Base-by-base conservation (phyloP, 1,140 invertebrate genomes). In the Tetramorium alpestre region DNA sequence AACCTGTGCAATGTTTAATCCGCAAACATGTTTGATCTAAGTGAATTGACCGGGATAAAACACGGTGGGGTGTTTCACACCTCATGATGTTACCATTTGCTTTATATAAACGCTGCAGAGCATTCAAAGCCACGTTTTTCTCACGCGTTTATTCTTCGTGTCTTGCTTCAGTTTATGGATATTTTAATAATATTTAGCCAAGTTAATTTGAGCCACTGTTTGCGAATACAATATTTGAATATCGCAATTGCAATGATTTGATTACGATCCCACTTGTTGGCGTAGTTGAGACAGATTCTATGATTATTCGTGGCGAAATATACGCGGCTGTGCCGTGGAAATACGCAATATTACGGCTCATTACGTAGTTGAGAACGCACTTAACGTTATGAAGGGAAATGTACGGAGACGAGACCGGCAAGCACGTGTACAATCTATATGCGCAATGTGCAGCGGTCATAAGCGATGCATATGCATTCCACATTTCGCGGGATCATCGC, bases 371-470 rank as follows among this genome's bases (percentile, higher is more conserved):
- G 87, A 86, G 69, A 58, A 76, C 56, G 82, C 49, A 81, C 87
- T 89, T 89, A 89, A 60, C 69, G 22, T 44, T 51, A 49, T 81
- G 88, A 89, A 89, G 88, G 76, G 87, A 78, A 86, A 89, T 89
- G 80, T 85, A 72, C 62, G 65, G 81, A 86, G 75, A 89, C 82
- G 75, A 62, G 70, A 89, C 88, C 88, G 87, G 51, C 54, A 16
- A 51, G 58, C 70, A 64, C 72, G 73, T 44, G 54, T 69, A 82
- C 41, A 49, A 51, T 76, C 75, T 72, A 85, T 58, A 33, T 64
- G 18, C 58, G 28, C 22, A 16, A 82, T 73, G 69, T 54, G 51
- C 38, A 51, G 11, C 76, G 80, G 73, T n/a, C 69, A 70, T 73
- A 73, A 82, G 54, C 65, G 78, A 82, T 65, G 78, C 54, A 44